Evolutionary conservation across 2,888 invertebrate genomes (phyloP), one percentile per base, ranked within the genome.

Genomic region (Cecidostiba fungosa): DNA sequence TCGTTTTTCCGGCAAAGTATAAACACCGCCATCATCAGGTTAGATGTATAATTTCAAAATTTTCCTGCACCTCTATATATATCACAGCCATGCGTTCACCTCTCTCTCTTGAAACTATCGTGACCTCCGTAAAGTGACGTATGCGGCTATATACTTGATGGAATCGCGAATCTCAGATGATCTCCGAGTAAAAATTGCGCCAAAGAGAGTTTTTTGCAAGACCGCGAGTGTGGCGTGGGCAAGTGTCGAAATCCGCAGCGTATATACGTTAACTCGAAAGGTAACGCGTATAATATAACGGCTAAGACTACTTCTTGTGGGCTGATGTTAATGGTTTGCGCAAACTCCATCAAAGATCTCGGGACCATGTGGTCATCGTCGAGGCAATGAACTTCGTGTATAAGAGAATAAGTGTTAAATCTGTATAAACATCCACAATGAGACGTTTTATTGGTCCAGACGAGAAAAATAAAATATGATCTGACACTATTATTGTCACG

Each of bases 381-480:
- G 66, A 81, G 74, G 12, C 81, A 78, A 86, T 86, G 86, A 84
- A 86, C 78, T 85, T 82, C 39, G n/a, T n/a, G n/a, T n/a, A n/a
- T n/a, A n/a, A n/a, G n/a, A n/a, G n/a, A n/a, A n/a, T n/a, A 47
- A 16, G 4, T 47, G 47, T 47, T 3, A 36, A 47, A 47, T 47
- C n/a, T n/a, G n/a, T n/a, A n/a, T n/a, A n/a, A n/a, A n/a, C n/a
- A n/a, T n/a, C n/a, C n/a, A n/a, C n/a, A n/a, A n/a, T n/a, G n/a
- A n/a, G n/a, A n/a, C n/a, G n/a, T n/a, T n/a, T n/a, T n/a, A n/a
- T n/a, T n/a, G n/a, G n/a, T 54, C 19, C 54, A 54, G 19, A 14
- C 66, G 26, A 50, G n/a, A 6, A n/a, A 6, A 54, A 54, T 16
- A 29, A n/a, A n/a, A n/a, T n/a, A n/a, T n/a, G n/a, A n/a, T n/a